A percentile compares a stretch with the other conserved stretches of the same genome.
phyloP scores from a whole-genome alignment of 1,140 invertebrate genomes.

The Drosophila repletoides region DNA sequence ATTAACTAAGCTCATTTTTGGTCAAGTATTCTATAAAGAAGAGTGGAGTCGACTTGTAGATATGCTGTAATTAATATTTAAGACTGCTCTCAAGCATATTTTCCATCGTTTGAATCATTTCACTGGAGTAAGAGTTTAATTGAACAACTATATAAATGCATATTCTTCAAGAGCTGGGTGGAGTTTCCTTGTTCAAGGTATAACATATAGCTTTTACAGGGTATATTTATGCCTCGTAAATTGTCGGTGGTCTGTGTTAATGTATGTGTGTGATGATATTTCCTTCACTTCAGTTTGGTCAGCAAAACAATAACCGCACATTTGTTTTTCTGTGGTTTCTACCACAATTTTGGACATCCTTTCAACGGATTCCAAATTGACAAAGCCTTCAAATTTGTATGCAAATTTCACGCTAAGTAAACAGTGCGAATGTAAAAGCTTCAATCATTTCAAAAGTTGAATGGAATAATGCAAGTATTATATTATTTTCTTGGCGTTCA shows the following conservation, averaged over 20 bases:
- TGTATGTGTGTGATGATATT: background rate
- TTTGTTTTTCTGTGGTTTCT: constrained; percentile 4
- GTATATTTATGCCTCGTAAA: background rate
- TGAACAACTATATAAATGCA: no score
- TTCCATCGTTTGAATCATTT: no score
- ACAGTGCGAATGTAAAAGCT: background rate
- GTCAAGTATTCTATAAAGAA: constrained; percentile 10
- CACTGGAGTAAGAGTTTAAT: no score
- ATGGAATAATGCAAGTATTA: no score
- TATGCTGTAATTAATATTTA: background rate
- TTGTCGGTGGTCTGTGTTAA: background rate
- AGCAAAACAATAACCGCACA: constrained; percentile 24
- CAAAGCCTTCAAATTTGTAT: background rate
- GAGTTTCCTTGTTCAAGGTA: no score
- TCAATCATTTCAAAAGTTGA: background rate
- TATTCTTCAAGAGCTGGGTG: no score
- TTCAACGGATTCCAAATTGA: background rate
- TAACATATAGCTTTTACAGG: no score
- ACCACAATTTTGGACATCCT: constrained; percentile 1
- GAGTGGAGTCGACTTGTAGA: background rate
- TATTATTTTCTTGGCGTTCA: no score
- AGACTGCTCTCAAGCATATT: no score
- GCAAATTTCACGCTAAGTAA: background rate
- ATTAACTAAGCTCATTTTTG: constrained; percentile 6
- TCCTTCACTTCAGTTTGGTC: constrained; percentile 7